Evolutionary conservation across 2,888 invertebrate genomes (phyloP), one percentile per base, ranked within the genome.

Genomic region (Drosophila rubida): DNA sequence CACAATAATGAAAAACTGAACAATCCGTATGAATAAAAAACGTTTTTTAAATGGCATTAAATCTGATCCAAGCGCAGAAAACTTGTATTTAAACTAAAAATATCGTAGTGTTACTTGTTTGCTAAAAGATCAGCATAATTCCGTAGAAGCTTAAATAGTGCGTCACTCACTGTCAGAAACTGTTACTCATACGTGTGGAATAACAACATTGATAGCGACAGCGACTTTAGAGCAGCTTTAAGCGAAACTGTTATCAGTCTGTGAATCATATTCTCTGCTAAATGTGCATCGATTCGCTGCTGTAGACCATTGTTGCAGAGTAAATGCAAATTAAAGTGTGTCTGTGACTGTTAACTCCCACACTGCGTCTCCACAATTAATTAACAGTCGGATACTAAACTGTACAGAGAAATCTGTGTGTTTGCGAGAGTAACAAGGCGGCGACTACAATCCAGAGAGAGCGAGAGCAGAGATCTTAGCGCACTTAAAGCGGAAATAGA

Each of bases 341-440:
- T 19, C 16, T 44, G 11, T n/a, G 23, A 8, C 49, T 57, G 25
- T 59, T 46, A 27, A 44, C 60, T 59, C 54, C 62, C 58, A 62
- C 55, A 41, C 30, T 39, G 23, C 50, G 42, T 58, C 46, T 53
- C 27, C 23, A 46, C 58, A 75, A 45, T 68, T 74, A 73, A 80
- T 83, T 75, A 73, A 73, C 73, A 84, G 62, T n/a, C 51, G 35
- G 41, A 42, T 66, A 60, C 51, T 69, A 68, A 69, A 66, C 57
- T 68, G 62, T 67, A 57, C 45, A 67, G 50, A 55, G 32, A 75
- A 50, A 53, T 67, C 42, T 53, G 37, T 35, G n/a, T 4, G 25
- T 6, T 23, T 45, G 11, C 22, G 50, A 54, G 57, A 19, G 57
- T 39, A 41, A 35, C 13, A 51, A 42, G 35, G 6, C 19, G 48